These are phyloP conservation scores for Araneus ventricosus DNA, from an alignment of 1,140 invertebrate genomes.

Conservation along the genomic window DNA sequence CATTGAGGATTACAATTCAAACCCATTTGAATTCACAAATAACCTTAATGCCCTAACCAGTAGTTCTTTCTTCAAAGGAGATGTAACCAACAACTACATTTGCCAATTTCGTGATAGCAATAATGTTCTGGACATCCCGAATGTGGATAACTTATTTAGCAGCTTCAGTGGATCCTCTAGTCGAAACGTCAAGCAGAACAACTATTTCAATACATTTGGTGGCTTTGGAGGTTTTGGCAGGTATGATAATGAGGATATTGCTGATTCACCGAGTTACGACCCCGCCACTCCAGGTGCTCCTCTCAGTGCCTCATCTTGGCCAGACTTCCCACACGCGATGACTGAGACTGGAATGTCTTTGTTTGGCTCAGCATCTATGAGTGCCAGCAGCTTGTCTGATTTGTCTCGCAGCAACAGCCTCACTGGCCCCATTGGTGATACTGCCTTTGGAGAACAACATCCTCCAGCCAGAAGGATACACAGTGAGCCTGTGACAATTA, in stretches of 20 bases:
- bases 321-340: conserved; percentile 43
- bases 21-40: conserved; percentile 34
- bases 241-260: conserved; percentile 80
- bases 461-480: conserved; percentile 79
- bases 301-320: conserved; percentile 43
- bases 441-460: conserved; percentile 77
- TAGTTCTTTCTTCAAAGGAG: conserved; percentile 43
- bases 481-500: conserved; percentile 79
- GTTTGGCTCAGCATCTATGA: not conserved
- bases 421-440: conserved; percentile 71
- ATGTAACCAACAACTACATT: conserved; percentile 9
- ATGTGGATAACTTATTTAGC: conserved; percentile 26
- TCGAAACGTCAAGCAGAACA: conserved; percentile 26
- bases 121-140: conserved; percentile 51
- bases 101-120: conserved; percentile 73
- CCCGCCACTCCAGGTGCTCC: conserved; percentile 74
- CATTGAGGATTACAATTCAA: conserved; percentile 57
- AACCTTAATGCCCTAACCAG: conserved; percentile 66
- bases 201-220: conserved; percentile 26
- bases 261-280: conserved; percentile 81
- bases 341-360: conserved; percentile 28
- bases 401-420: conserved; percentile 57
- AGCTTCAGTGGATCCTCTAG: not conserved
- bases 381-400: not conserved
- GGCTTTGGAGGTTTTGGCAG: conserved; percentile 78